Base-by-base conservation (phyloP, 35 echinoderm and acorn worm species). In the Diadema setosum region DNA sequence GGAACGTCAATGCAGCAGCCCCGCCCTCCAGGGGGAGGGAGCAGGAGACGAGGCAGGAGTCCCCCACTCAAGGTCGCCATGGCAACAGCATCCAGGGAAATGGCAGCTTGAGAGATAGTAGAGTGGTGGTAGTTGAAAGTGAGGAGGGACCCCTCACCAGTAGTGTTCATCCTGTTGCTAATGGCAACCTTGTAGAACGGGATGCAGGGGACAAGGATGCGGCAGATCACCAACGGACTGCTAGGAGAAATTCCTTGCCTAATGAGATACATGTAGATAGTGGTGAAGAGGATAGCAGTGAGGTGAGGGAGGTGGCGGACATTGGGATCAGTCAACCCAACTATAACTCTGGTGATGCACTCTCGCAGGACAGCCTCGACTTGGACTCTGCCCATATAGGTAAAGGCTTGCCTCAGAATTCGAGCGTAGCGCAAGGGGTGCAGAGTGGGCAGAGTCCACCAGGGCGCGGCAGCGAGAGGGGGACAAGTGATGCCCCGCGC, bases 341-440 rank as follows among this genome's bases (percentile, higher is more conserved):
- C 73, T 78, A 78, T 44, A 78, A 36, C 37, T 78, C 73, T 21
- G 73, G 73, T 39, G 73, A 78, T 44, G 73, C 39, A 6, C 40
- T 78, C 25, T 78, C 73, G 40, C 73, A 78, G 40, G 73, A 78
- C n/a, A 78, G 73, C n/a, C 27, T 78, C 2, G 73, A 78, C 37
- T 78, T 78, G 31, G 31, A 30, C 18, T 73, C 67, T 17, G 26
- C 31, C n/a, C 73, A 78, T 78, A 78, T 44, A 42, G 36, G 36
- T 20, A 14, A 41, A n/a, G 40, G 18, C 12, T 34, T 67, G 63
- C 27, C 27, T 67, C 63, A 67, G 63, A 34, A 27, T 1, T 34
- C 63, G n/a, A n/a, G n/a, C n/a, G n/a, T n/a, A n/a, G n/a, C n/a
- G n/a, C n/a, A n/a, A n/a, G n/a, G n/a, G n/a, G n/a, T n/a, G n/a